Evolutionary conservation across 2,888 invertebrate species (phyloP), one percentile per base, ranked within the genome.

Genomic region (Tromatobia lineatoria): DNA sequence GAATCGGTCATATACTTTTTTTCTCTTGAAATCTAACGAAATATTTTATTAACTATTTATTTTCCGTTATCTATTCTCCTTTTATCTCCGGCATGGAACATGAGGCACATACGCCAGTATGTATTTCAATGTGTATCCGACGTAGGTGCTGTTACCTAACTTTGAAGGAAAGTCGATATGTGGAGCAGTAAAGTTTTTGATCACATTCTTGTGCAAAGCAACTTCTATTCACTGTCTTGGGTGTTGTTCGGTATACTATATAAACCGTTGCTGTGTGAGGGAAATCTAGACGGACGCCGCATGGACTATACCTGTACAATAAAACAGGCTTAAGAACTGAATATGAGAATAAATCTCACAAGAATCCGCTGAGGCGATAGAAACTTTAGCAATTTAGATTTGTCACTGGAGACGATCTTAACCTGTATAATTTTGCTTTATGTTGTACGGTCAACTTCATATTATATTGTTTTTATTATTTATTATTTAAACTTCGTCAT

Each of bases 301-400:
- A 13, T 18, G 20, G 67, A 67, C 18, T 67, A 20, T 45, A n/a
- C 8, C 25, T 52, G 29, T 34, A 18, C 29, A 45, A 15, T 54
- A 25, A 34, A n/a, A 15, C 18, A 52, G 70, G 34, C 52, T 25
- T 34, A 7, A 29, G 38, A 18, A 15, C 29, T 29, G 38, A 11
- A n/a, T 47, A n/a, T 25, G 52, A 64, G 50, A 75, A 66, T 66
- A 75, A 64, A 75, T 75, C 64, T 38, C 15, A 10, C 50, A 50
- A 52, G 42, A 75, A 75, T 61, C n/a, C 52, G 2, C 18, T 50
- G 11, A 1, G 47, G 38, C 52, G 50, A 38, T n/a, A 11, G 15
- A 75, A 75, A 75, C 75, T 75, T 75, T 75, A n/a, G 20, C 52
- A 52, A 66, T 64, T 38, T 10, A 13, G 4, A 42, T n/a, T 42